Conservation (phyloP, 1,140 invertebrate genomes). For the Papilio xuthus region DNA sequence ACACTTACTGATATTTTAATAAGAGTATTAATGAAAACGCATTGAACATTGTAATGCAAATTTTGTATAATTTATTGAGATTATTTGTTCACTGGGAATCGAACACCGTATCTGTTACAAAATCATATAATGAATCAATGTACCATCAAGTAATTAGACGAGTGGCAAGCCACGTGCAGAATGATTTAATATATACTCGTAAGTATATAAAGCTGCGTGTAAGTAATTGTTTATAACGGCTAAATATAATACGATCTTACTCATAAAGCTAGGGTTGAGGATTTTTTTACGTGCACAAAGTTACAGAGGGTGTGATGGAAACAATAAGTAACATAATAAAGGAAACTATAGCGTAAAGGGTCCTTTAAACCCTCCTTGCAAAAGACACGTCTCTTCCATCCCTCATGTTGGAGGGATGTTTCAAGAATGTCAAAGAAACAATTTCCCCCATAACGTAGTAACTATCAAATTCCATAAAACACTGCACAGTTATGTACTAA, state of each 20-base stretch:
- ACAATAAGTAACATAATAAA: not conserved
- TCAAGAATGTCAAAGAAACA: not conserved
- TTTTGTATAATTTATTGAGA: too few relatives aligned
- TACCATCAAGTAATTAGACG: not conserved
- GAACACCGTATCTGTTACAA: not conserved
- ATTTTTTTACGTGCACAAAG: not conserved
- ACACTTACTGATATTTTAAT: too few relatives aligned
- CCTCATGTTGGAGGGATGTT: not conserved
- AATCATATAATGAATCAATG: constrained; percentile 1
- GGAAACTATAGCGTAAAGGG: not conserved
- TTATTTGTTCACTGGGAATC: not conserved
- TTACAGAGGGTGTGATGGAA: not conserved
- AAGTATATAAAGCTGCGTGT: not conserved
- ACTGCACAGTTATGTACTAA: not conserved
- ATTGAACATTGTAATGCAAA: too few relatives aligned
- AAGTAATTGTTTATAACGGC: constrained; percentile 8
- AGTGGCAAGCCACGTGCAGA: constrained; percentile 12
- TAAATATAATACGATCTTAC: constrained; percentile 12
- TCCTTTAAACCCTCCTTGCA: not conserved
- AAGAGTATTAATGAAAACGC: too few relatives aligned
- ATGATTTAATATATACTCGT: constrained; percentile 6
- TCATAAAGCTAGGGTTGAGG: constrained; percentile 1
- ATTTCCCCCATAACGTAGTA: not conserved
- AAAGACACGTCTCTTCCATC: not conserved
- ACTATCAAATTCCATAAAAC: not conserved